These are phyloP conservation scores for Phrynocephalus guinanensis DNA, from an alignment of 2,797 vertebrate genomes.

Conservation along the genomic window DNA sequence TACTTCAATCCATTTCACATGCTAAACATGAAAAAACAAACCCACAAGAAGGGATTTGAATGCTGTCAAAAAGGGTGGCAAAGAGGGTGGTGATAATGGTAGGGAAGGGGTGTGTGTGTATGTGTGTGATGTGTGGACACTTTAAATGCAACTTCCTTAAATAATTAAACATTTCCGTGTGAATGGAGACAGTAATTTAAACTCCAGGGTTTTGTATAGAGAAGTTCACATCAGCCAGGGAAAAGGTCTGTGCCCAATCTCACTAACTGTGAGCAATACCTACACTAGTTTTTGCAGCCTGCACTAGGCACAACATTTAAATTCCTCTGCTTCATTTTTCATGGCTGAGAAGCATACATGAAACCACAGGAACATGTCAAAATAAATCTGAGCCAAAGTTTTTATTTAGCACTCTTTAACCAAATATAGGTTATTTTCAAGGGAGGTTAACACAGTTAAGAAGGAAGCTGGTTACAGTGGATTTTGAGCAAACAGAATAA, in stretches of 20 bases:
- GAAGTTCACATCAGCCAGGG: too few species aligned
- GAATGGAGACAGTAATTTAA: too few species aligned
- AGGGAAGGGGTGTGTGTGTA: too few species aligned
- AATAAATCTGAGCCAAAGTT: conserved; percentile 42
- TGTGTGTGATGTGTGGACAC: too few species aligned
- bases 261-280: background rate
- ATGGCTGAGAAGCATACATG: conserved; percentile 43
- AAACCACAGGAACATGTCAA: conserved; percentile 53
- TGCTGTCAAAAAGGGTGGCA: too few species aligned
- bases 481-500: conserved; percentile 25
- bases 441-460: conserved; percentile 28
- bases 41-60: too few species aligned
- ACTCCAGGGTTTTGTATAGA: too few species aligned
- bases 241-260: background rate
- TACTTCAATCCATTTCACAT: too few species aligned
- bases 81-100: too few species aligned
- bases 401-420: conserved; percentile 38
- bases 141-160: too few species aligned
- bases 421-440: conserved; percentile 14
- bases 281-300: background rate
- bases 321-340: conserved; percentile 35
- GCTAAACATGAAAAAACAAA: too few species aligned
- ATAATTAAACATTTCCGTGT: too few species aligned
- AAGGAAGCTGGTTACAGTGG: conserved; percentile 5
- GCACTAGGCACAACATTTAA: background rate